Percentiles rank a stretch among this genome's conserved stretches.
Evolutionary conservation across 2,113 vertebrate species (phyloP).

Genomic region (Tonatia bakeri): DNA sequence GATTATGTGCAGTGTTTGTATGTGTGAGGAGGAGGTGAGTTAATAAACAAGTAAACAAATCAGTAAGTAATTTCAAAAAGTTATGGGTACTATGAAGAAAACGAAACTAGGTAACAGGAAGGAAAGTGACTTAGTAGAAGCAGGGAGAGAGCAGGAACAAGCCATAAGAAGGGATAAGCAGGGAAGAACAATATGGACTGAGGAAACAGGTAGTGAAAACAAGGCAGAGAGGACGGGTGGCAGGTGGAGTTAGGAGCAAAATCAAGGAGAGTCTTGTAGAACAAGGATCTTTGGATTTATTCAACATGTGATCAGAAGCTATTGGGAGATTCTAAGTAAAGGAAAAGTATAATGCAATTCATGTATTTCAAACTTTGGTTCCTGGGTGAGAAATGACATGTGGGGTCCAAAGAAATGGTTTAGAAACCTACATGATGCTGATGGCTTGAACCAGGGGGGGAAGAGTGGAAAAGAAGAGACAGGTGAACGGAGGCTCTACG

Average conservation of each 20-base stretch:
- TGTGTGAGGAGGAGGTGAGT: accelerated
- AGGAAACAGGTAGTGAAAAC: background rate
- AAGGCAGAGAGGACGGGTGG: accelerated
- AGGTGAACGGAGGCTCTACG: background rate
- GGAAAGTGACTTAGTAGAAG: background rate
- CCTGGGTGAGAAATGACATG: background rate
- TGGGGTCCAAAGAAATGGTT: background rate
- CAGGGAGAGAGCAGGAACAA: background rate
- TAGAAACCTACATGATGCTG: background rate
- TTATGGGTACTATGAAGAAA: background rate
- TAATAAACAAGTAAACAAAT: constrained; percentile 36
- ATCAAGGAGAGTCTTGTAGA: background rate
- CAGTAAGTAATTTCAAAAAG: constrained; percentile 29
- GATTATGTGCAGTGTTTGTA: accelerated
- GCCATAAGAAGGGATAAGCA: background rate
- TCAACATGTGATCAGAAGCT: background rate
- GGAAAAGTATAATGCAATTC: background rate
- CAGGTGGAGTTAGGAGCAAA: background rate
- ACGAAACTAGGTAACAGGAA: background rate
- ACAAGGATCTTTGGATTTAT: background rate
- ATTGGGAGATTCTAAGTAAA: background rate
- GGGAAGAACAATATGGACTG: background rate
- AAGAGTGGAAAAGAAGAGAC: background rate
- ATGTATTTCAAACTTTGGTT: background rate
- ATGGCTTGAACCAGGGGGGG: background rate